Evolutionary conservation across 2,113 vertebrate genomes (phyloP).

Genomic region (Sorex araneus): DNA sequence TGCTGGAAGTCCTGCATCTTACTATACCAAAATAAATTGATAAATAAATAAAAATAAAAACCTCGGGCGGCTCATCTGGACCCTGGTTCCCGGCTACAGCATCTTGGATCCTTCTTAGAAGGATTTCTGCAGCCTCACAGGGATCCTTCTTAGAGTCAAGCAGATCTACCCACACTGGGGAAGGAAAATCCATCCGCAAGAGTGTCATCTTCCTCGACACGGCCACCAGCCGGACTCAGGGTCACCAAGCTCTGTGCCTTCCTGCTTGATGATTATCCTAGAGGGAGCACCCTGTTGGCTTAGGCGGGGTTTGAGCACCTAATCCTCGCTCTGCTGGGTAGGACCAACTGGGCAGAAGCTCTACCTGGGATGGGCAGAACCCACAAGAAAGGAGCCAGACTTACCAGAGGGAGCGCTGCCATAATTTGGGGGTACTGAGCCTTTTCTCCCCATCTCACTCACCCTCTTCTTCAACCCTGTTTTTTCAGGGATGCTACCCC

Average conservation of each 20-base stretch:
- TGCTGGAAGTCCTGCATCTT: slow-evolving; percentile 13
- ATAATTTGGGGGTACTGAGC: neutral
- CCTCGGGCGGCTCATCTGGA: no score
- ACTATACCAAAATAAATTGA: neutral
- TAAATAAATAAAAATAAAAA: no score
- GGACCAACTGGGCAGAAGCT: neutral
- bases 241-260: neutral
- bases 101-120: neutral
- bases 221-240: neutral
- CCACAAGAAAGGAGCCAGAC: no score
- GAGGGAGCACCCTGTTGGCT: neutral
- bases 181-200: neutral
- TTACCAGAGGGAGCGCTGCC: no score
- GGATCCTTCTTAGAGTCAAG: neutral
- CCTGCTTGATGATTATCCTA: slow-evolving; percentile 1
- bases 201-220: neutral
- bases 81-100: neutral
- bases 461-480: neutral
- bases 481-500: neutral
- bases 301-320: no score
- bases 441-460: neutral
- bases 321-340: neutral
- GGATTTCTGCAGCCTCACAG: neutral
- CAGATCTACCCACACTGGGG: neutral
- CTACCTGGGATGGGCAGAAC: no score